Evolutionary conservation across 2,113 vertebrate species (phyloP).

Genomic region (Emydocephalus ijimae): DNA sequence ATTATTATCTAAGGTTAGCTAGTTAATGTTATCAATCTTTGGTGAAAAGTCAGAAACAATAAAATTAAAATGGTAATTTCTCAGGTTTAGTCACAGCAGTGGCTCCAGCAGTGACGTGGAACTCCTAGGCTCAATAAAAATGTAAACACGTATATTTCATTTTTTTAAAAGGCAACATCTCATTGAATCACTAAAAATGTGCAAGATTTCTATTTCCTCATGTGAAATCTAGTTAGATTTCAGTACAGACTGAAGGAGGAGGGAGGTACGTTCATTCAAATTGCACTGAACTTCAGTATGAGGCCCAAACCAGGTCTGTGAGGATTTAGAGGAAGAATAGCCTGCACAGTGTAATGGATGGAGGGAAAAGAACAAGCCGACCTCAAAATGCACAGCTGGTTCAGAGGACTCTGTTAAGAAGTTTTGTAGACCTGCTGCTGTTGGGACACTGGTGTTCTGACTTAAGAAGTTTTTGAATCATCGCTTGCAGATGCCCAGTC

Average conservation of each 20-base stretch:
- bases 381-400: neutral
- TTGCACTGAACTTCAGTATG: neutral
- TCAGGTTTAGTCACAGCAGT: neutral
- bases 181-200: neutral
- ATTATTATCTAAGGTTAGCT: neutral
- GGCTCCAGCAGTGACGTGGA: neutral
- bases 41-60: neutral
- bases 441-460: conserved; percentile 6
- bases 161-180: neutral
- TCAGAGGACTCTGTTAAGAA: neutral
- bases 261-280: neutral
- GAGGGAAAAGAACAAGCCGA: neutral
- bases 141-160: neutral
- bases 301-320: neutral
- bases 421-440: neutral
- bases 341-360: too few relatives aligned
- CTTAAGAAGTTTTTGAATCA: conserved; percentile 2
- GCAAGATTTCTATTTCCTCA: neutral
- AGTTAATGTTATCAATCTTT: neutral
- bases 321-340: neutral
- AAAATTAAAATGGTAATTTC: neutral
- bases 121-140: neutral
- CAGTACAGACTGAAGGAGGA: neutral
- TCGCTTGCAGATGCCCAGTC: accelerated
- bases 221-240: neutral